Base-by-base conservation (phyloP, 2,888 invertebrate genomes). In the Drosophila atroscutellata region DNA sequence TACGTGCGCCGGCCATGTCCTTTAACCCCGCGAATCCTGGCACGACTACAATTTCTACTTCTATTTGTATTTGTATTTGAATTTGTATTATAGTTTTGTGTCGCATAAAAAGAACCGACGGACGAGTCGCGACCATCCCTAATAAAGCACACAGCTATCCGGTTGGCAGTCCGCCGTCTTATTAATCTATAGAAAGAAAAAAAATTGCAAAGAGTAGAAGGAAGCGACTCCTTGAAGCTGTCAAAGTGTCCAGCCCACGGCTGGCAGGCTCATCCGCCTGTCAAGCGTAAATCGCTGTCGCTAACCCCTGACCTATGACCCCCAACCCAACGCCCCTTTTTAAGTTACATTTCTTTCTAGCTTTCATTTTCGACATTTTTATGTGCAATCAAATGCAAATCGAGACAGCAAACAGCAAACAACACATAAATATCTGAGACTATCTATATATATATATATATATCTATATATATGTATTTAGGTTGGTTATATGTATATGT, bases 371-470 rank as follows among this genome's bases (percentile, higher is more conserved):
- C 74, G 77, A 83, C 86, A 83, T 78, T 88, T 86, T 87, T 79
- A 80, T 86, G 86, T 88, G 84, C 89, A 87, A 86, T 88, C 81
- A 87, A 84, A 88, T 89, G 80, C 82, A 90, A 84, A 89, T 80
- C 75, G 83, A 82, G 77, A 63, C 72, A 77, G 45, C 74, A 81
- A 79, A 78, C 69, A 75, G 36, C 36, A 59, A 60, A 55, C 30
- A 63, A 51, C 45, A 73, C 52, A 70, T 61, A 59, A 81, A 60
- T 56, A 51, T 58, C 36, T 57, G 54, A 61, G 59, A 13, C 0
- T 32, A 3, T 32, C 9, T 9, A 2, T 9, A 51, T 30, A 3
- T 26, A 26, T 15, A 50, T 28, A 28, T 20, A 42, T n/a, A 39
- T 47, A 39, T 59, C 18, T 72, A 55, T 58, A n/a, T 58, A 45